A percentile compares a stretch with the other conserved stretches of the same genome.
phyloP scores from a whole-genome alignment of 2,113 vertebrate species.

The Pteronura brasiliensis region DNA sequence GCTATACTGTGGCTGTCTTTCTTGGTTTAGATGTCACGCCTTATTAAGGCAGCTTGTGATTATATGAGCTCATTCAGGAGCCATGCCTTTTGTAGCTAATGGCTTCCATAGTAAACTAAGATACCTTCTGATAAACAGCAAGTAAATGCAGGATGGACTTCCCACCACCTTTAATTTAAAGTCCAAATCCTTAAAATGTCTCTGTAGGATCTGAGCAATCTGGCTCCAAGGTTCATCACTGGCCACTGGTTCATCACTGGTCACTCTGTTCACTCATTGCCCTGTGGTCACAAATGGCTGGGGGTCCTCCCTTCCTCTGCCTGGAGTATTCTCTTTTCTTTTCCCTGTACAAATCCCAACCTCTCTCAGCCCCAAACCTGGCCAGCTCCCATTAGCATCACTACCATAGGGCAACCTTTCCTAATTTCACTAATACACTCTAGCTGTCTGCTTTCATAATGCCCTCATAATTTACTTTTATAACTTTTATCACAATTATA shows the following conservation, averaged over 20 bases:
- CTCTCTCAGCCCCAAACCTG: neutral
- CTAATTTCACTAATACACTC: neutral
- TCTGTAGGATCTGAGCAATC: neutral
- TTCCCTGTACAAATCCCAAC: neutral
- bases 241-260: neutral
- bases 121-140: neutral
- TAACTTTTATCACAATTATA: neutral
- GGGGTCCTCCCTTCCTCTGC: neutral
- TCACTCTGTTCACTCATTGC: neutral
- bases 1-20: neutral
- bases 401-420: neutral
- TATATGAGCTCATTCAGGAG: neutral
- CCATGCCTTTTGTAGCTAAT: neutral
- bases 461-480: neutral
- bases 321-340: neutral
- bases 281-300: neutral
- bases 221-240: neutral
- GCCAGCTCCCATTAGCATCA: neutral
- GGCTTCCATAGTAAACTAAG: neutral
- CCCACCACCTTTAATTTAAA: slow-evolving; percentile 26
- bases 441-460: neutral
- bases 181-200: neutral
- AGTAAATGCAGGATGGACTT: neutral
- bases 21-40: neutral
- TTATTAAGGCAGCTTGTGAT: neutral